Base-by-base conservation (phyloP, 2,888 invertebrate genomes). In the Platycheirus albimanus region DNA sequence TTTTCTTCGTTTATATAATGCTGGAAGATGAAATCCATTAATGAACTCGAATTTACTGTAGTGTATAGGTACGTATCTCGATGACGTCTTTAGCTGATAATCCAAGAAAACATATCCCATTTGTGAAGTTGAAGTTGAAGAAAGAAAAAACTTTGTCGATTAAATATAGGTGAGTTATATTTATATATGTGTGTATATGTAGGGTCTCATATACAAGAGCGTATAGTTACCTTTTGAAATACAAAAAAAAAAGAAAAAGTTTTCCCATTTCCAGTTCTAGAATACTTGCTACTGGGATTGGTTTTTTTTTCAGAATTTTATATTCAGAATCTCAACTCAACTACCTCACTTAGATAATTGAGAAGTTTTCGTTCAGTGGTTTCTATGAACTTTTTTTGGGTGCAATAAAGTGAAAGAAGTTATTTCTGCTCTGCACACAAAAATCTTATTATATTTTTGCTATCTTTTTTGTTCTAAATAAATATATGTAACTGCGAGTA, bases 11-110 rank as follows among this genome's bases (percentile, higher is more conserved):
- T 52, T 28, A 7, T 5, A 19, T 43, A 45, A 3, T 10, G 24
- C 10, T 51, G 15, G 56, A 38, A 64, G 69, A 80, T 80, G 75
- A 45, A 75, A 70, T 70, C 70, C 80, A 75, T 80, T 80, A 75
- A 80, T 70, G 75, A 69, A 74, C 74, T 69, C 38, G 41, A 41
- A 64, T 70, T 20, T 64, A 24, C 36, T 61, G 19, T n/a, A 54
- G 4, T n/a, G n/a, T n/a, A n/a, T n/a, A n/a, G n/a, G n/a, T n/a
- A n/a, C n/a, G 36, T 36, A 38, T 54, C 2, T 45, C 19, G 64
- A 79, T 61, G 66, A 52, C 43, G 45, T 67, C 61, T 61, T 63
- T 74, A 49, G 70, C 30, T 47, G 24, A 54, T 43, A 64, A 70
- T 49, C 38, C 49, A 56, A 43, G 41, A 38, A 4, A 24, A 66